Base-by-base conservation (phyloP, 1,140 invertebrate genomes). In the Drosophila jambulina region DNA sequence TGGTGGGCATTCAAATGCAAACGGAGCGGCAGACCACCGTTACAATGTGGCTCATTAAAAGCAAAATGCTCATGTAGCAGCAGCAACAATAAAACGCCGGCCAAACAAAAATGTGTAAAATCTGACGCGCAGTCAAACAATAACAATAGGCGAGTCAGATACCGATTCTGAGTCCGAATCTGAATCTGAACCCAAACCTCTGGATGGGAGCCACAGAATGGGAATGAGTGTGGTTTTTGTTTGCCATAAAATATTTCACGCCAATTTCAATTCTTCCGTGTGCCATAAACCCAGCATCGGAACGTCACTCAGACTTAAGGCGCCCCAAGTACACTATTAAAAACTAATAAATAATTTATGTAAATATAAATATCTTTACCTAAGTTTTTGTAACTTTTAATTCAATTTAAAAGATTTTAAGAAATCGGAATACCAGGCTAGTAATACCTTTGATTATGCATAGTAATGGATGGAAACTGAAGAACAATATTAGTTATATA, bases 31-130 rank as follows among this genome's bases (percentile, higher is more conserved):
- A 75, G 75, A 81, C 78, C 77, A 85, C 84, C 81, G 84, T 88
- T 88, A 88, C 84, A 90, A 75, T 88, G 84, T 75, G 54, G 69
- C 84, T 88, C 84, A 80, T 84, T 87, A 88, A 84, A 82, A 48
- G 34, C 63, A 79, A 81, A 82, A 77, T 62, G 59, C 60, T 82
- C 77, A 72, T 78, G 75, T 69, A 61, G 53, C 46, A n/a, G 65
- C 42, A 63, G 48, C 59, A 69, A 69, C 78, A 78, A 75, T 70
- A 80, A 80, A 80, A 76, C 63, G 62, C 70, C 59, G 45, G 29
- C 32, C 76, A 75, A 70, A 68, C 51, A 75, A 68, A 84, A 84
- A 78, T 81, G 82, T 84, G 82, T 81, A 78, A 84, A 85, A 84
- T 81, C 64, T 80, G 81, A 84, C 82, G 68, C 82, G 53, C 58